phyloP scores from a whole-genome alignment of 92 coral and sea anemone species.

The Anthopleura xanthogrammica region DNA sequence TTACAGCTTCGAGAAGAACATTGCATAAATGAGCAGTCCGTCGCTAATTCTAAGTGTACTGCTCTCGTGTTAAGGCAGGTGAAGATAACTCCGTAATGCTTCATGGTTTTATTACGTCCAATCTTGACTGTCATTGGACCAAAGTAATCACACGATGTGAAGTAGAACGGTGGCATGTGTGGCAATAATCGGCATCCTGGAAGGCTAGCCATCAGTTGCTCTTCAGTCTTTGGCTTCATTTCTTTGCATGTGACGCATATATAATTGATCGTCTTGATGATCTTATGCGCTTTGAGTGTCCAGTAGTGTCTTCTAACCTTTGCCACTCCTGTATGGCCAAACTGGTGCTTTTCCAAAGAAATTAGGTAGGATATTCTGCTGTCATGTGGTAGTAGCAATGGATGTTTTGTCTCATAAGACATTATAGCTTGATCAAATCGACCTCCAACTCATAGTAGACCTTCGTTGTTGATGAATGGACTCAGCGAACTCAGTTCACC shows the following conservation, averaged over 20 bases:
- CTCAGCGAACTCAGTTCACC: conserved; percentile 15
- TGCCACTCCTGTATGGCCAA: neutral
- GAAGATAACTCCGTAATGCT: neutral
- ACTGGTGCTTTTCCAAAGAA: neutral
- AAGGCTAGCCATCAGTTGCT: conserved; percentile 29
- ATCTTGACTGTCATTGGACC: conserved; percentile 25
- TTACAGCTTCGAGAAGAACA: neutral
- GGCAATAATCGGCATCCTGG: conserved; percentile 23
- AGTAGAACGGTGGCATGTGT: conserved; percentile 25
- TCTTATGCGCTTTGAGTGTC: conserved; percentile 9
- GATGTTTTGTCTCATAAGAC: conserved; percentile 12
- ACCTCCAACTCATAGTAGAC: conserved; percentile 33
- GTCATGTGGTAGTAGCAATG: neutral
- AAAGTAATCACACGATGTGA: conserved; percentile 30
- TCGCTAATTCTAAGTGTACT: too few species aligned
- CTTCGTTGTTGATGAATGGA: conserved; percentile 31
- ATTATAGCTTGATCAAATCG: conserved; percentile 10
- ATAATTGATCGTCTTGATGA: conserved; percentile 24
- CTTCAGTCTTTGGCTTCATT: conserved; percentile 10
- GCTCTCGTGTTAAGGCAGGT: too few species aligned
- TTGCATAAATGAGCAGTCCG: too few species aligned
- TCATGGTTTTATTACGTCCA: conserved; percentile 24
- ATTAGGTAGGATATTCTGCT: neutral
- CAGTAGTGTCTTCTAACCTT: conserved; percentile 22
- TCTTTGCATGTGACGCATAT: conserved; percentile 29